Conservation (phyloP, 1,140 invertebrate species). For the Lepeophtheirus salmonis region DNA sequence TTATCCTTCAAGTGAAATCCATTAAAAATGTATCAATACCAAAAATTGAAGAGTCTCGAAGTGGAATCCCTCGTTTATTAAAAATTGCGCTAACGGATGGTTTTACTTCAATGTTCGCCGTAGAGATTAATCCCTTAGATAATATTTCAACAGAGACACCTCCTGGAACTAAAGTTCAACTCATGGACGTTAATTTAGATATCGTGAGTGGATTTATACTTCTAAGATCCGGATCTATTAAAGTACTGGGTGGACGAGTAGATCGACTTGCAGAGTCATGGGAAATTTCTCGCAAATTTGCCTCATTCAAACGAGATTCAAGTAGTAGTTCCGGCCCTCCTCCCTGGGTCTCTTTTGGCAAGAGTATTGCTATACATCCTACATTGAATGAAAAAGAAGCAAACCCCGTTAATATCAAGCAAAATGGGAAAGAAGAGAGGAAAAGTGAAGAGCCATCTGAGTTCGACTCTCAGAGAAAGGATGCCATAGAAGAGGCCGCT, state of each 20-base stretch:
- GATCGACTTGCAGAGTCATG: background rate
- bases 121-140: background rate
- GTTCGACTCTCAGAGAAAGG: conserved; percentile 1
- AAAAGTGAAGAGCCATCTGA: background rate
- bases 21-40: background rate
- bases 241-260: background rate
- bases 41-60: background rate
- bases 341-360: conserved; percentile 1
- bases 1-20: background rate
- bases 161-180: background rate
- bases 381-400: background rate
- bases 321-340: background rate
- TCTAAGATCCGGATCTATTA: background rate
- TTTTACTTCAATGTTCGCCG: background rate
- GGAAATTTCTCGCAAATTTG: background rate
- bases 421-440: background rate
- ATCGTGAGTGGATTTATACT: background rate
- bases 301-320: background rate
- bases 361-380: background rate
- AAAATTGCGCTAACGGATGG: conserved; percentile 5
- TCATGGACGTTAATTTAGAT: background rate
- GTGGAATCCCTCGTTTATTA: background rate
- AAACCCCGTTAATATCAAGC: background rate
- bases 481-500: conserved; percentile 5
- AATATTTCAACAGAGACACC: background rate